phyloP scores from a whole-genome alignment of 2,113 vertebrate species.

The Poeciliopsis prolifica region DNA sequence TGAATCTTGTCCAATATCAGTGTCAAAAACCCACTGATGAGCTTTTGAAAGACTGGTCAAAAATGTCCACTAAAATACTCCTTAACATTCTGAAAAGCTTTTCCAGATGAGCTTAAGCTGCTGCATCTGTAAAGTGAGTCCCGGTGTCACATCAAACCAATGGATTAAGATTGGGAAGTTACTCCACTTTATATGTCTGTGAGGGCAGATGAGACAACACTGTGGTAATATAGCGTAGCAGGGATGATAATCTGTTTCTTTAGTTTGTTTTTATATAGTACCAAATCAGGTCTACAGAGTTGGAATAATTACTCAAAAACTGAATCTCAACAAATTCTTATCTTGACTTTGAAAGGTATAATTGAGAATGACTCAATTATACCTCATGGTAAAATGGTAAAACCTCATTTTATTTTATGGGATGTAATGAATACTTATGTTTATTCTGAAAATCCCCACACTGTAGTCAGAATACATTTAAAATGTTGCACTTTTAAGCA shows the following conservation, averaged over 20 bases:
- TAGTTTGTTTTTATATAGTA: neutral
- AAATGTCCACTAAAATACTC: neutral
- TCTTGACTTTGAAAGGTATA: neutral
- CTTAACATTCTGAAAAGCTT: neutral
- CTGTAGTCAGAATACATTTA: neutral
- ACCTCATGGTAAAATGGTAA: neutral
- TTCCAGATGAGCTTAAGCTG: neutral
- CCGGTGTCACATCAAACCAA: too few species aligned
- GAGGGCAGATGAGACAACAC: neutral
- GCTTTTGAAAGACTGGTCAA: neutral
- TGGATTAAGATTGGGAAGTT: too few species aligned
- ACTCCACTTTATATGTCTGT: neutral
- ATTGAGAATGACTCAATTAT: too few species aligned
- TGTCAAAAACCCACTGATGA: neutral
- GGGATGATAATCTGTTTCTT: neutral
- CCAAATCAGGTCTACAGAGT: neutral
- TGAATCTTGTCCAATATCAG: neutral
- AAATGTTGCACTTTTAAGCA: neutral
- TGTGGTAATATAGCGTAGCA: neutral
- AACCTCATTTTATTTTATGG: neutral
- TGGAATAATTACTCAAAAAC: neutral
- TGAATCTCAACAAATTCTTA: neutral
- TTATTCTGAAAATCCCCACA: neutral
- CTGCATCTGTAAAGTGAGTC: neutral
- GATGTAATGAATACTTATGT: neutral